Conservation (phyloP, 2,797 vertebrate genomes). For the Chelon auratus region DNA sequence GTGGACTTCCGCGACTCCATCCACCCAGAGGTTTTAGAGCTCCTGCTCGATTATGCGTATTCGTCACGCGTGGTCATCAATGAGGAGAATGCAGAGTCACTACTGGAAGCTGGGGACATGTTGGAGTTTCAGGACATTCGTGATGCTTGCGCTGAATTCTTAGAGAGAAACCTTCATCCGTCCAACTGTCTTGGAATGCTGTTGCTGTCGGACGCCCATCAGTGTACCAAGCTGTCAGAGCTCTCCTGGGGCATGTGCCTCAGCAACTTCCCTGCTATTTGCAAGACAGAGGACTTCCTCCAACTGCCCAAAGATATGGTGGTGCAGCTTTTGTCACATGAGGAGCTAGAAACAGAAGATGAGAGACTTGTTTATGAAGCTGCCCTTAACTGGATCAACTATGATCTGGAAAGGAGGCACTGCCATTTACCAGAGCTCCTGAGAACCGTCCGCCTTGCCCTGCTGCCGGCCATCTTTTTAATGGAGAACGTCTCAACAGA, state of each 20-base stretch:
- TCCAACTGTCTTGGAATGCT: conserved; percentile 98
- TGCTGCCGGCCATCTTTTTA: conserved; percentile 96
- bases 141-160: conserved; percentile 96
- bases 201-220: conserved; percentile 95
- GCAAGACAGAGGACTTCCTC: conserved; percentile 98
- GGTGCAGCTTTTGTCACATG: conserved; percentile 94
- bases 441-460: conserved; percentile 93
- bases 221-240: conserved; percentile 95
- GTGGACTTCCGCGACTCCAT: conserved; percentile 97
- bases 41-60: conserved; percentile 97
- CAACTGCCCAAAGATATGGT: conserved; percentile 98
- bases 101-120: conserved; percentile 98
- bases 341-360: conserved; percentile 97
- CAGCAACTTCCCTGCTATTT: conserved; percentile 96
- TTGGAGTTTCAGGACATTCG: conserved; percentile 98
- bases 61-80: conserved; percentile 98
- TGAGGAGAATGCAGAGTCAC: conserved; percentile 96
- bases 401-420: conserved; percentile 93
- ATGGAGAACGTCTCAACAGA: conserved; percentile 99
- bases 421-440: conserved; percentile 92
- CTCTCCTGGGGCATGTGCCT: conserved; percentile 99
- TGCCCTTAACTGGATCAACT: conserved; percentile 96
- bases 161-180: conserved; percentile 97
- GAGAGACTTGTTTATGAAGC: conserved; percentile 97
- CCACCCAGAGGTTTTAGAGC: conserved; percentile 95